phyloP scores from a whole-genome alignment of 1,140 invertebrate genomes.

The Agrypnia vestita region DNA sequence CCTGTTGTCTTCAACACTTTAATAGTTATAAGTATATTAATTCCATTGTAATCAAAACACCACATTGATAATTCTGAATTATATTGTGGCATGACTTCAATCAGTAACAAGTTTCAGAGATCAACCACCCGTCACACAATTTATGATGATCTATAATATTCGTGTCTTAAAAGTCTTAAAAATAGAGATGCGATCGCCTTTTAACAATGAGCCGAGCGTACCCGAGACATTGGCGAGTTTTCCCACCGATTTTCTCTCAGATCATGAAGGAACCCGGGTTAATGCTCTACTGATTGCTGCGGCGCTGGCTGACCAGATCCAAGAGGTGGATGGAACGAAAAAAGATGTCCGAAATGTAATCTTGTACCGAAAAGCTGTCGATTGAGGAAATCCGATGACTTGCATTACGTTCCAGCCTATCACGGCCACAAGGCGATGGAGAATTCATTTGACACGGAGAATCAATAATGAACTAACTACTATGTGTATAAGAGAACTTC shows the following conservation, averaged over 20 bases:
- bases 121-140: too few species aligned
- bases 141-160: too few species aligned
- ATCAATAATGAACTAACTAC: not conserved
- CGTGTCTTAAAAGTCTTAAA: too few species aligned
- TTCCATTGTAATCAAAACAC: too few species aligned
- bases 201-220: too few species aligned
- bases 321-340: not conserved
- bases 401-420: not conserved
- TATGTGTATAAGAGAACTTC: too few species aligned
- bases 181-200: too few species aligned
- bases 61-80: too few species aligned
- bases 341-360: not conserved
- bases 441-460: not conserved
- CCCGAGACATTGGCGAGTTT: not conserved
- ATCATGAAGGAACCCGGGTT: conserved; percentile 9
- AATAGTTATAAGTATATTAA: too few species aligned
- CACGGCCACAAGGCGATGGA: not conserved
- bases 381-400: conserved; percentile 9
- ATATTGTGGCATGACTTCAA: too few species aligned
- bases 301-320: not conserved
- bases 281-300: conserved; percentile 24
- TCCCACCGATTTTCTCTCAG: conserved; percentile 28
- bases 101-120: too few species aligned
- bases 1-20: too few species aligned
- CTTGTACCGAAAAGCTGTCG: not conserved